A percentile compares a stretch with the other conserved stretches of the same genome.
Evolutionary conservation across 1,140 invertebrate species (phyloP).

Genomic region (Heliconius hewitsoni): DNA sequence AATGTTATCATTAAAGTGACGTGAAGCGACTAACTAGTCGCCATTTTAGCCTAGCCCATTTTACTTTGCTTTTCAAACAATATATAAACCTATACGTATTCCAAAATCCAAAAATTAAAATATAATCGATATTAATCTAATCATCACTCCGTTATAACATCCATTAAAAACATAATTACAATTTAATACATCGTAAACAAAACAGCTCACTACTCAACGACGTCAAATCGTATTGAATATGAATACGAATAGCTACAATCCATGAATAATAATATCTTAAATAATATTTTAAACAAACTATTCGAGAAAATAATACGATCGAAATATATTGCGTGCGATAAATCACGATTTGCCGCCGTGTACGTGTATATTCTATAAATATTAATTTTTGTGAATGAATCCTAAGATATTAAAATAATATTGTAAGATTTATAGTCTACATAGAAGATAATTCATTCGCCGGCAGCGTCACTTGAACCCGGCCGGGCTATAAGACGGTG

Average conservation of each 20-base stretch:
- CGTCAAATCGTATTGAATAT: not conserved
- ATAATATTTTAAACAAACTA: conserved; percentile 26
- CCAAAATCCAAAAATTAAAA: too few relatives aligned
- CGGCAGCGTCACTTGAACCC: conserved; percentile 25
- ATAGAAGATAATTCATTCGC: conserved; percentile 31
- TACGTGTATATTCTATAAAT: conserved; percentile 23
- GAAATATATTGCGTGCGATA: conserved; percentile 30
- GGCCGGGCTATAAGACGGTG: conserved; percentile 23
- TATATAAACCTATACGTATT: not conserved
- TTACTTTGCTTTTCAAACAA: too few relatives aligned
- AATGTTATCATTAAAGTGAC: too few relatives aligned
- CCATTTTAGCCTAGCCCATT: too few relatives aligned
- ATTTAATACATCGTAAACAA: conserved; percentile 5
- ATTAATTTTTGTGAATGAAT: conserved; percentile 40
- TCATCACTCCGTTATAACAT: not conserved
- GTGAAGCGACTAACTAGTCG: too few relatives aligned
- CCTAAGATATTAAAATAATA: conserved; percentile 36
- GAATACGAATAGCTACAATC: conserved; percentile 19
- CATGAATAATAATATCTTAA: conserved; percentile 31
- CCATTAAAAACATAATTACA: not conserved
- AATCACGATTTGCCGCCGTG: conserved; percentile 25
- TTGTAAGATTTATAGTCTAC: not conserved
- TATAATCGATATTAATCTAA: not conserved
- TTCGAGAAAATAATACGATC: conserved; percentile 26
- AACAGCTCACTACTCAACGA: not conserved